Percentiles rank a stretch among this genome's conserved stretches.
Conservation (phyloP, 2,797 vertebrate species). For the Sphenodon punctatus region DNA sequence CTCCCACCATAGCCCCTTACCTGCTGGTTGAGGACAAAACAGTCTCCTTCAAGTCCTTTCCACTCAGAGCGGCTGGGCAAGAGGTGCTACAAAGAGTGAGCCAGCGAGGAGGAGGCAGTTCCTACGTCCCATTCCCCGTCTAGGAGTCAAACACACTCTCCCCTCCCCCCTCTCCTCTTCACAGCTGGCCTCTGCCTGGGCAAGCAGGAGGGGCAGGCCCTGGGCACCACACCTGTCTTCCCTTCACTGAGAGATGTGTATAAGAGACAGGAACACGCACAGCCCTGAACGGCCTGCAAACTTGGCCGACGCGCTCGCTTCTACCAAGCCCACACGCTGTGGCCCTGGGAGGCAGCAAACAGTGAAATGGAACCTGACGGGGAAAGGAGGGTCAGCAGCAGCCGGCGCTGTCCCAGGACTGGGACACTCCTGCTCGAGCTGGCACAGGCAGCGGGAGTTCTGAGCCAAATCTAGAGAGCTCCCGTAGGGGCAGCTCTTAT, state of each 20-base stretch:
- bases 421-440: neutral
- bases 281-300: too few relatives aligned
- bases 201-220: neutral
- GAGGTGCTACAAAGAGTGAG: slow-evolving; percentile 18
- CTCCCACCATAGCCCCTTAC: slow-evolving; percentile 66
- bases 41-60: slow-evolving; percentile 54
- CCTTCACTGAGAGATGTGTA: accelerated
- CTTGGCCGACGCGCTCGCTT: too few relatives aligned
- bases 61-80: slow-evolving; percentile 51
- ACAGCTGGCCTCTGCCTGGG: neutral
- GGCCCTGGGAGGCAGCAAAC: too few relatives aligned
- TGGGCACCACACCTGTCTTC: too few relatives aligned
- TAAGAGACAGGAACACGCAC: too few relatives aligned
- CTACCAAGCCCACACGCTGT: too few relatives aligned
- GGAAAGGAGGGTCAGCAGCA: neutral
- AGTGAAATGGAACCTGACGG: neutral
- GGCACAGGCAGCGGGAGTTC: neutral
- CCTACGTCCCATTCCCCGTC: neutral
- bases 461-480: neutral
- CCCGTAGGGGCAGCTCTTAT: too few relatives aligned
- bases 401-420: neutral
- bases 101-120: neutral
- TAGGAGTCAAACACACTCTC: neutral
- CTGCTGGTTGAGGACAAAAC: slow-evolving; percentile 53
- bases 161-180: neutral